These are phyloP conservation scores for Ceuthmochares aereus DNA, from an alignment of 2,113 vertebrate species.

Conservation along the genomic window DNA sequence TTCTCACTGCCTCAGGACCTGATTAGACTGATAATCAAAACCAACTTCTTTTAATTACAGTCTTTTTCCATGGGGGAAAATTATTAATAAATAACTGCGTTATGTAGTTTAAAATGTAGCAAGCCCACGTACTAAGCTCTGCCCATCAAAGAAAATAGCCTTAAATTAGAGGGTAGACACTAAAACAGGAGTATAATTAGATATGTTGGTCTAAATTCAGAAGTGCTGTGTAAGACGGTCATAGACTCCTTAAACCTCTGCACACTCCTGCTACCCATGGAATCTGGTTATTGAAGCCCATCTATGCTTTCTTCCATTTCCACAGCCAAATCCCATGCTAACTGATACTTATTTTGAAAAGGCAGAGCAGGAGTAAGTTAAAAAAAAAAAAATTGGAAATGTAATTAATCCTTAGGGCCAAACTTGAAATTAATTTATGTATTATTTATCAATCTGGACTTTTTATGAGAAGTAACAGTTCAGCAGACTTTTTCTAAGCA, in stretches of 20 bases:
- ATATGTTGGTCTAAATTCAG: conserved; percentile 37
- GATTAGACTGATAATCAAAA: background rate
- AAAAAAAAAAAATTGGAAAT: background rate
- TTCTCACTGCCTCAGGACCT: background rate
- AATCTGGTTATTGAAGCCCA: background rate
- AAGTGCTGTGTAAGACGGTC: conserved; percentile 26
- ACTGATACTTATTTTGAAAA: background rate
- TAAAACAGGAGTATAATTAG: conserved; percentile 12
- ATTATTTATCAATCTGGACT: background rate
- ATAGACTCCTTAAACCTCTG: background rate
- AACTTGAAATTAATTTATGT: background rate
- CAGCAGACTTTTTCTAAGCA: background rate
- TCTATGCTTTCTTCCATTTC: conserved; percentile 6
- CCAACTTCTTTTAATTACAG: background rate
- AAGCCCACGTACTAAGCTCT: background rate
- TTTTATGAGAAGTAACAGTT: background rate
- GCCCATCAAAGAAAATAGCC: background rate
- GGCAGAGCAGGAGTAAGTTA: background rate
- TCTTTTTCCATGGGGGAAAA: background rate
- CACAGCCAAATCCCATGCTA: background rate
- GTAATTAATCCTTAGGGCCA: background rate
- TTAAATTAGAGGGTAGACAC: background rate
- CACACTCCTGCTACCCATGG: background rate
- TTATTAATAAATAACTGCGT: rapidly evolving
- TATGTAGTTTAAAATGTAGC: background rate